A percentile compares a stretch with the other conserved stretches of the same genome.
Conservation (phyloP, 2,888 invertebrate genomes). For the Drosophila quasianomalipes region DNA sequence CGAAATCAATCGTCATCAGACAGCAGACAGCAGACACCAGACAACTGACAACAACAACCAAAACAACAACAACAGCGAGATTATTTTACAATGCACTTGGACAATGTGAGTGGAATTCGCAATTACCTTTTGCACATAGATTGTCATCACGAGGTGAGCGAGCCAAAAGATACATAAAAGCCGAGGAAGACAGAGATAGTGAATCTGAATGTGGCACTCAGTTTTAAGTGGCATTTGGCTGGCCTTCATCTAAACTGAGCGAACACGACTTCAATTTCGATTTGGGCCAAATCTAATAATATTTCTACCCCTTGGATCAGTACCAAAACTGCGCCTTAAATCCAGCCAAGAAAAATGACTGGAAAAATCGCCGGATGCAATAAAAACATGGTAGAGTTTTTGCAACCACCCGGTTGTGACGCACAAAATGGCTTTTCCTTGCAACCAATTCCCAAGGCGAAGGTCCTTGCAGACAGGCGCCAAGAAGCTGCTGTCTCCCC, state of each 20-base stretch:
- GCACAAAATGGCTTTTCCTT: constrained; percentile 19
- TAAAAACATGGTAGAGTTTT: constrained; percentile 51
- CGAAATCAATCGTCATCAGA: constrained; percentile 71
- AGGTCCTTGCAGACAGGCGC: constrained; percentile 40
- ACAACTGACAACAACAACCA: constrained; percentile 18
- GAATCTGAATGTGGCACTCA: constrained; percentile 4
- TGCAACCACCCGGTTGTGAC: constrained; percentile 64
- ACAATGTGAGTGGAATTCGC: constrained; percentile 66
- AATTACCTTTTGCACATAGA: constrained; percentile 47
- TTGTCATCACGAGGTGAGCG: constrained; percentile 27
- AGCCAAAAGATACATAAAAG: not conserved
- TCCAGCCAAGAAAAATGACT: constrained; percentile 14
- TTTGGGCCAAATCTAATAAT: not conserved
- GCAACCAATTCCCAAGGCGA: constrained; percentile 40
- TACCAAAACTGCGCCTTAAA: constrained; percentile 32
- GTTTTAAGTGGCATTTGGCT: not conserved
- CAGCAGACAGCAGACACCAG: constrained; percentile 19
- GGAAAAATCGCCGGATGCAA: constrained; percentile 57
- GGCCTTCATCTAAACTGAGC: constrained; percentile 1
- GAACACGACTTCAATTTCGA: not conserved
- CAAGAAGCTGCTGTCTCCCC: constrained; percentile 19
- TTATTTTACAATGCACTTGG: constrained; percentile 64
- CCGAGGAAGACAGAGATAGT: constrained; percentile 2
- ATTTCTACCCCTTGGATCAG: constrained; percentile 27
- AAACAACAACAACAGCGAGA: constrained; percentile 20